Conservation (phyloP, 2,888 invertebrate genomes). For the Macrophya alboannulata region DNA sequence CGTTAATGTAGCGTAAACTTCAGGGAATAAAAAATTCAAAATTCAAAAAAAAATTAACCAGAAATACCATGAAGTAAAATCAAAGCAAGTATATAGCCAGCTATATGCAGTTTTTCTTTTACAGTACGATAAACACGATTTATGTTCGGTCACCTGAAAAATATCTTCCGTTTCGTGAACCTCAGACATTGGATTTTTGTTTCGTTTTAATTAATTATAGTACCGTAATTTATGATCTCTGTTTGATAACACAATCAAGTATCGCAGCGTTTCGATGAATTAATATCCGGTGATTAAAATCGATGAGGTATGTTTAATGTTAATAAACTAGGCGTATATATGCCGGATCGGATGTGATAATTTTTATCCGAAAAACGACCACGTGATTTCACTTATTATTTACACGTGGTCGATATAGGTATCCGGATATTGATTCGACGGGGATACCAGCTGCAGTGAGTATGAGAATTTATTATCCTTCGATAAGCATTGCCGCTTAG, state of each 20-base stretch:
- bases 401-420: not conserved
- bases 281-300: too few species aligned
- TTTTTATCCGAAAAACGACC: not conserved
- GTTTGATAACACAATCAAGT: too few species aligned
- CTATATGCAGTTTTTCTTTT: not conserved
- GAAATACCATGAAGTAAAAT: not conserved
- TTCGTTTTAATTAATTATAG: not conserved
- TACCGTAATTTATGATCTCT: too few species aligned
- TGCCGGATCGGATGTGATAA: too few species aligned
- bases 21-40: not conserved
- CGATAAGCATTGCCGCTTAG: not conserved
- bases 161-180: not conserved
- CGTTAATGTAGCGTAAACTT: not conserved
- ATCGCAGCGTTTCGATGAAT: not conserved
- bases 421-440: not conserved
- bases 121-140: not conserved
- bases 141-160: not conserved
- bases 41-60: not conserved
- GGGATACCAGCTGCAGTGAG: not conserved
- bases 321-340: too few species aligned
- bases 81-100: not conserved
- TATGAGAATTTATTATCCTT: not conserved
- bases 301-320: too few species aligned
- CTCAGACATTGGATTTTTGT: not conserved
- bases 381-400: not conserved